Conservation (phyloP, 2,888 invertebrate genomes). For the Adela reaumurella region DNA sequence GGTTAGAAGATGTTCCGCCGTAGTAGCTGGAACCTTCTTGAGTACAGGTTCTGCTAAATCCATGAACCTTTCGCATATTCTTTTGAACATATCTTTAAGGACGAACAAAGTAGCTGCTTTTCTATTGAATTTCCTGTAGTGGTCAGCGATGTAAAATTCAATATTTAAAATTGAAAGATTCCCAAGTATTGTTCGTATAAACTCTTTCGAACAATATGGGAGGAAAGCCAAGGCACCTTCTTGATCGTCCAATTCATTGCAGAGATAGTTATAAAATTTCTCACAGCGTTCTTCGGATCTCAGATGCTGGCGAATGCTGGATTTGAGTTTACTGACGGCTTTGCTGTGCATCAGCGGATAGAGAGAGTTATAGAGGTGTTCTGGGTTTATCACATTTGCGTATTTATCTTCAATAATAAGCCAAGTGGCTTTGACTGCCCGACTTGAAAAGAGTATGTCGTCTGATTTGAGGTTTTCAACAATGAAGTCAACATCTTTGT, state of each 20-base stretch:
- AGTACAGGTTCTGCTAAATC: not conserved
- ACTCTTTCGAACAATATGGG: constrained; percentile 21
- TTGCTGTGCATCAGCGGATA: constrained; percentile 29
- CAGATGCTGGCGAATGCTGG: constrained; percentile 22
- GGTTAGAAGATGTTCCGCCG: not conserved
- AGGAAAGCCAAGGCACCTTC: constrained; percentile 24
- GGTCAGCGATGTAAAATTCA: too few relatives aligned
- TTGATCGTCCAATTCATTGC: constrained; percentile 14
- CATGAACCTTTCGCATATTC: not conserved
- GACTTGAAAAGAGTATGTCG: constrained; percentile 32
- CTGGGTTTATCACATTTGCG: constrained; percentile 23
- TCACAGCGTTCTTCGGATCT: constrained; percentile 21
- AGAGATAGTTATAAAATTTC: constrained; percentile 27
- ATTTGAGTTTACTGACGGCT: constrained; percentile 27
- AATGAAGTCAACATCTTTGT: constrained; percentile 24
- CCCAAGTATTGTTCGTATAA: constrained; percentile 18
- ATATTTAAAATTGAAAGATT: constrained; percentile 5
- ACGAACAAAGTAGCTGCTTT: not conserved
- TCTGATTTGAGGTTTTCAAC: constrained; percentile 25
- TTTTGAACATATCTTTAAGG: not conserved
- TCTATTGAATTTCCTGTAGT: too few relatives aligned
- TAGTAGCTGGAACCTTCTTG: not conserved
- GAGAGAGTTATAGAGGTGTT: constrained; percentile 23
- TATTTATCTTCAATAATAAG: constrained; percentile 20
- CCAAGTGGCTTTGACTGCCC: constrained; percentile 30